Evolutionary conservation across 1,140 invertebrate genomes (phyloP).

Genomic region (Calosoma granatense): DNA sequence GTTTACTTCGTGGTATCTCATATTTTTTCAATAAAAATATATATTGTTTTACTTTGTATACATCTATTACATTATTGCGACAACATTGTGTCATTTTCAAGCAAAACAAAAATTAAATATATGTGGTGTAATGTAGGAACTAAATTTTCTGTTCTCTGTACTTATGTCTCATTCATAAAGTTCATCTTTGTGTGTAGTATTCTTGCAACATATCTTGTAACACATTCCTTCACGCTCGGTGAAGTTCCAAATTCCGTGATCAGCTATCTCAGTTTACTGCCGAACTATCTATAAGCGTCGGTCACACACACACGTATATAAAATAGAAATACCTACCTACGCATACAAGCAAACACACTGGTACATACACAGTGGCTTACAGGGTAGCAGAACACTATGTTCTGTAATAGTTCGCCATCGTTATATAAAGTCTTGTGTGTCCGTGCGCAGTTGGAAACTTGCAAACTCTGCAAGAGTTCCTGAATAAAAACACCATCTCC

Average conservation of each 20-base stretch:
- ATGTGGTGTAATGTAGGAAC: no score
- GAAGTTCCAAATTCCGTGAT: slow-evolving; percentile 1
- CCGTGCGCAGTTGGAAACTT: background rate
- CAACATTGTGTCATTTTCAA: no score
- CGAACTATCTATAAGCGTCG: background rate
- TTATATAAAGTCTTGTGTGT: background rate
- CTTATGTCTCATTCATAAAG: no score
- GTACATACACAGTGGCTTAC: background rate
- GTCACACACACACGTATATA: background rate
- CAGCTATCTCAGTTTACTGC: background rate
- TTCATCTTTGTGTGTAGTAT: no score
- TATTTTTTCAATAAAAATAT: no score
- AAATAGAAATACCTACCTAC: background rate
- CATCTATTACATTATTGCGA: no score
- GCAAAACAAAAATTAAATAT: no score
- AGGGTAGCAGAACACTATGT: background rate
- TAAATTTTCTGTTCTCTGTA: no score
- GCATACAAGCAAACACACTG: background rate
- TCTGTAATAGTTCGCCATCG: background rate
- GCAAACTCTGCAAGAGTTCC: background rate
- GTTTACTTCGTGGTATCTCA: no score
- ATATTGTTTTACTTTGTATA: no score
- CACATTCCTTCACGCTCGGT: background rate
- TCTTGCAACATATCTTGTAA: background rate
- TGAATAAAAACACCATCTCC: background rate